Evolutionary conservation across 2,797 vertebrate genomes (phyloP), one percentile per base, ranked within the genome.

Genomic region (Distichodus sexfasciatus): DNA sequence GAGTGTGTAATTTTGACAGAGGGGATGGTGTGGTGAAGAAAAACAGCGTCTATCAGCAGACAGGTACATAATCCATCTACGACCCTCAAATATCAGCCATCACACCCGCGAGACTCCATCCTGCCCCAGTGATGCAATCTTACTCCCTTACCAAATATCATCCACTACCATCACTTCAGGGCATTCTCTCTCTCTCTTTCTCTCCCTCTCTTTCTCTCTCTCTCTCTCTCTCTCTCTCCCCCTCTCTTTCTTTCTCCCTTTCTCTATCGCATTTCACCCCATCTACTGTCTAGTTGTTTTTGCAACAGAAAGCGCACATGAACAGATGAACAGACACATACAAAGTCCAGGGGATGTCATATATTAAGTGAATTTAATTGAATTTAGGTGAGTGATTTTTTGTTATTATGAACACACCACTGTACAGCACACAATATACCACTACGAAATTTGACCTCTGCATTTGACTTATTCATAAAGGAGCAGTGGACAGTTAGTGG

Each of bases 11-110:
- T 54, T 26, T 33, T 23, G 44, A 29, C 44, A 51, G 17, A 41
- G 60, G 50, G 51, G 57, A 23, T 28, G 55, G 43, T 50, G 11
- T 8, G 57, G 46, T 61, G 70, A 77, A 23, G 50, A 74, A 33
- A 73, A 23, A 35, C 35, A 57, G 31, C 38, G 14, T 36, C 53
- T 38, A 14, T 36, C 54, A 36, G 19, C 33, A 14, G 33, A 9
- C 29, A 55, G 29, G 54, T 38, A 38, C 54, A 21, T 24, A 57
- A 50, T 50, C 47, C 14, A 50, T 50, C 23, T 23, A 21, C 5
- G 2, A 38, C 33, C 10, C 53, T 11, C 31, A 7, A 23, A 57
- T 24, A 38, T 12, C 53, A 23, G 53, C 33, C 53, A 38, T 12
- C 19, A 23, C 33, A 57, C 33, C 2, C 4, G 3, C 24, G 10